Percentiles rank a stretch among this genome's conserved stretches.
Evolutionary conservation across 2,797 vertebrate genomes (phyloP).

Genomic region (Pangasius djambal): DNA sequence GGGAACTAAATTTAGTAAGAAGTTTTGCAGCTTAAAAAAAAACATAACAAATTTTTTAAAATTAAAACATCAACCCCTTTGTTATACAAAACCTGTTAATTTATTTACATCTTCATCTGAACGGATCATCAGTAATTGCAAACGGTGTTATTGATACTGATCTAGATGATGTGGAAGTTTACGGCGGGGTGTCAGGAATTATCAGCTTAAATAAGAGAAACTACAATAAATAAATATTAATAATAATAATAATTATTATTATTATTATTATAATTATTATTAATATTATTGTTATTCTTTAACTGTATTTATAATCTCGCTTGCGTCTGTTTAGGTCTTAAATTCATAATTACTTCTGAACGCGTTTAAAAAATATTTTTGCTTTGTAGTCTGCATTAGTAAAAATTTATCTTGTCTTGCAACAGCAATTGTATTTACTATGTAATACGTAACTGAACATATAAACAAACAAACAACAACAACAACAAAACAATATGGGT

Average conservation of each 20-base stretch:
- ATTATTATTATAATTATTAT: neutral
- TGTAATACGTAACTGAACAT: neutral
- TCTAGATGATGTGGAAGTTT: neutral
- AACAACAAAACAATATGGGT: neutral
- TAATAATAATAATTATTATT: neutral
- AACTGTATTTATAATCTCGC: neutral
- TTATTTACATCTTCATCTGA: neutral
- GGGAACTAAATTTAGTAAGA: neutral
- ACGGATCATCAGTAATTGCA: neutral
- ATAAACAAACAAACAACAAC: neutral
- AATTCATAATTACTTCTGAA: neutral
- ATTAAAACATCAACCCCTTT: neutral
- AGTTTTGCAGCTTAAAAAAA: too few relatives aligned
- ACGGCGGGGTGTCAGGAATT: neutral
- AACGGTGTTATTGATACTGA: neutral
- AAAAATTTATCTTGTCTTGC: neutral
- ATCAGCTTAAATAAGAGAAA: neutral
- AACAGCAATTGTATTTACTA: neutral
- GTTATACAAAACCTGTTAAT: neutral
- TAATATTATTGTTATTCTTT: neutral
- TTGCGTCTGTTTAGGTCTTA: neutral
- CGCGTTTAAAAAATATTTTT: neutral
- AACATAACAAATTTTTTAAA: too few relatives aligned
- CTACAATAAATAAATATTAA: neutral
- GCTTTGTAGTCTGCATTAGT: neutral